phyloP scores from a whole-genome alignment of 92 coral and sea anemone species.

The Actinostola sp. region DNA sequence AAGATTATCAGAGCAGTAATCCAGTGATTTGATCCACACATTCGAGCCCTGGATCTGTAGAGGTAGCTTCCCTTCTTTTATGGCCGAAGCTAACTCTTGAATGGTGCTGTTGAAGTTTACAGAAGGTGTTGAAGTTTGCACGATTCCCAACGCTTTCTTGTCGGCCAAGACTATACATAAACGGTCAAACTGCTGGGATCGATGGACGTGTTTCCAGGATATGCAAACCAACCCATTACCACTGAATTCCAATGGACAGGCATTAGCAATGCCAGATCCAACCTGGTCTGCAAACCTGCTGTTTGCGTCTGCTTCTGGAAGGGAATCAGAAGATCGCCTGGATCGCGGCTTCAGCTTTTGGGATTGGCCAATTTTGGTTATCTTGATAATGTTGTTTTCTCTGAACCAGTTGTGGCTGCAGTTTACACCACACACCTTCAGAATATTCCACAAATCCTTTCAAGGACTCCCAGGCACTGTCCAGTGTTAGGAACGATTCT shows the following conservation, averaged over 20 bases:
- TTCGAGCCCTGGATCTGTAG: slow-evolving; percentile 32
- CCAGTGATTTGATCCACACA: slow-evolving; percentile 58
- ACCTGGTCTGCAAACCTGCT: slow-evolving; percentile 57
- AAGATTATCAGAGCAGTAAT: slow-evolving; percentile 46
- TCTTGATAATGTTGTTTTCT: slow-evolving; percentile 14
- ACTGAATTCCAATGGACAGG: slow-evolving; percentile 40
- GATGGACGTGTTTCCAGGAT: slow-evolving; percentile 16
- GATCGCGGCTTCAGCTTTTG: slow-evolving; percentile 11
- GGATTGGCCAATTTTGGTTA: slow-evolving; percentile 29
- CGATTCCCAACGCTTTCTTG: slow-evolving; percentile 27
- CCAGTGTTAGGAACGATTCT: slow-evolving; percentile 35
- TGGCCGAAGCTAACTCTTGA: slow-evolving; percentile 26
- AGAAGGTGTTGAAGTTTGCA: slow-evolving; percentile 10
- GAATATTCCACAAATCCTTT: slow-evolving; percentile 69
- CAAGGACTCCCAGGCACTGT: slow-evolving; percentile 61
- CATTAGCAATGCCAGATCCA: slow-evolving; percentile 35
- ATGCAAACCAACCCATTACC: slow-evolving; percentile 52
- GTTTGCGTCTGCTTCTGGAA: slow-evolving; percentile 45
- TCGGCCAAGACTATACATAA: slow-evolving; percentile 41
- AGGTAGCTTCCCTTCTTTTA: slow-evolving; percentile 32
- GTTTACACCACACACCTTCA: slow-evolving; percentile 39
- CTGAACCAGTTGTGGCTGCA: slow-evolving; percentile 19
- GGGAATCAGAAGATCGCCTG: slow-evolving; percentile 35
- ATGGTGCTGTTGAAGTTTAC: slow-evolving; percentile 33
- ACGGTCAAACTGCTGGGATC: slow-evolving; percentile 5